These are phyloP conservation scores for Paragorgia papillata DNA, from an alignment of 92 coral and sea anemone species.

Conservation along the genomic window DNA sequence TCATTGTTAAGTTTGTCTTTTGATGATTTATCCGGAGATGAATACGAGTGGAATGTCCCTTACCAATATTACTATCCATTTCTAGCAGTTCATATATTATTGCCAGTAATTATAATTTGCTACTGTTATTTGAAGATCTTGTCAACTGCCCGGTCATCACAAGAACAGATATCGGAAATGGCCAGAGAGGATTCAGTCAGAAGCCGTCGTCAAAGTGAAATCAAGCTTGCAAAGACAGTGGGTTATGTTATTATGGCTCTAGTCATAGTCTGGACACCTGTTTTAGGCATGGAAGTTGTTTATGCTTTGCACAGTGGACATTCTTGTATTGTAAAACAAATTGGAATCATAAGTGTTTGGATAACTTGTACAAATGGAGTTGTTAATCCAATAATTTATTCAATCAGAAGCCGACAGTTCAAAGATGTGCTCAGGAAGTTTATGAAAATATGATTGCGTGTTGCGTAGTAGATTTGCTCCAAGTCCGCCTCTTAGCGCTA, in stretches of 20 bases:
- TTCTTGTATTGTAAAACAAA: slow-evolving; percentile 55
- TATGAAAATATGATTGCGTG: no score
- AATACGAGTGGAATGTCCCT: slow-evolving; percentile 58
- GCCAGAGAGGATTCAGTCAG: not conserved
- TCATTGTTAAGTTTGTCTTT: slow-evolving; percentile 35
- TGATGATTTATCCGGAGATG: slow-evolving; percentile 12
- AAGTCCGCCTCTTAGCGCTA: no score
- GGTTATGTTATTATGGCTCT: slow-evolving; percentile 60
- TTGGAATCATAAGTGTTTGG: slow-evolving; percentile 64
- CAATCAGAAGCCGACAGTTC: slow-evolving; percentile 61
- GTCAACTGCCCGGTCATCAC: slow-evolving; percentile 37
- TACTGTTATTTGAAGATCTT: slow-evolving; percentile 51
- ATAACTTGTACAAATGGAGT: slow-evolving; percentile 60
- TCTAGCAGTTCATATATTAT: slow-evolving; percentile 50
- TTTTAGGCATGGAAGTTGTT: slow-evolving; percentile 53
- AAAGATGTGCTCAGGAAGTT: slow-evolving; percentile 10
- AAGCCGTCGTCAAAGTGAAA: not conserved
- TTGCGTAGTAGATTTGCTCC: no score
- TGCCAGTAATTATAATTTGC: slow-evolving; percentile 56
- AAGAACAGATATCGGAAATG: slow-evolving; percentile 39
- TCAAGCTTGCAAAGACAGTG: slow-evolving; percentile 67
- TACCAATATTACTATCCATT: slow-evolving; percentile 58
- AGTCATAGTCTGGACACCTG: slow-evolving; percentile 65
- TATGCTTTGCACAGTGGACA: slow-evolving; percentile 48
- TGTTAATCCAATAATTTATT: slow-evolving; percentile 63